Base-by-base conservation (phyloP, 2,797 vertebrate species). In the Oreochromis mossambicus region DNA sequence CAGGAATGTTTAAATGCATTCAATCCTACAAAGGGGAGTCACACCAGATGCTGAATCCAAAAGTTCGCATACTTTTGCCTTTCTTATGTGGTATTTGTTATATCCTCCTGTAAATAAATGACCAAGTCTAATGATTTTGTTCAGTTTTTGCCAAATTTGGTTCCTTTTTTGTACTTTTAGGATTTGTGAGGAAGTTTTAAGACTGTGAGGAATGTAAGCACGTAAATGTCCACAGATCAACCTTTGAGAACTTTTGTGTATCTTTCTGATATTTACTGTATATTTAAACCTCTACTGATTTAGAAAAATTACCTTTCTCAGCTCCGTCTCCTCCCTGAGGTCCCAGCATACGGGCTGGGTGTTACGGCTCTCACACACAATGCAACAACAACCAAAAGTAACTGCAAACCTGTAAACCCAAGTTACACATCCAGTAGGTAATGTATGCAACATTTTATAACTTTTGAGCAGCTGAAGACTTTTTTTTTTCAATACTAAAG, bases 131-230 rank as follows among this genome's bases (percentile, higher is more conserved):
- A 32, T 11, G 15, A 48, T 32, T 73, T 73, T 75, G 15, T 75
- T 48, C 24, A 29, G 19, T 8, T 48, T 73, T 75, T 75, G 15
- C 24, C 48, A 17, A 48, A 75, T 75, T 32, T 50, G 43, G 9
- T 48, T 73, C 10, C 1, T 48, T 19, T 73, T 73, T 73, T 32
- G 24, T 38, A 63, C 61, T 3, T 63, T 63, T 38, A 5, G 19
- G 4, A 63, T 63, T 38, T 38, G 4, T 63, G 34, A 13, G 61
- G 61, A 38, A 21, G 61, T 21, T 63, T 38, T 63, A 38, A 21
- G 34, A 21, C 34, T 38, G 19, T 38, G 41, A 46, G 1, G 41
- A 29, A 11, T 0, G 4, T 29, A 73, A 26, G 15, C 24, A 73
- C 29, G 1, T 73, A n/a, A 0, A 19, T 32, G 26, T 3, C 4